Percentiles rank a stretch among this genome's conserved stretches.
phyloP scores from a whole-genome alignment of 2,113 vertebrate species.

The Mohoua ochrocephala region DNA sequence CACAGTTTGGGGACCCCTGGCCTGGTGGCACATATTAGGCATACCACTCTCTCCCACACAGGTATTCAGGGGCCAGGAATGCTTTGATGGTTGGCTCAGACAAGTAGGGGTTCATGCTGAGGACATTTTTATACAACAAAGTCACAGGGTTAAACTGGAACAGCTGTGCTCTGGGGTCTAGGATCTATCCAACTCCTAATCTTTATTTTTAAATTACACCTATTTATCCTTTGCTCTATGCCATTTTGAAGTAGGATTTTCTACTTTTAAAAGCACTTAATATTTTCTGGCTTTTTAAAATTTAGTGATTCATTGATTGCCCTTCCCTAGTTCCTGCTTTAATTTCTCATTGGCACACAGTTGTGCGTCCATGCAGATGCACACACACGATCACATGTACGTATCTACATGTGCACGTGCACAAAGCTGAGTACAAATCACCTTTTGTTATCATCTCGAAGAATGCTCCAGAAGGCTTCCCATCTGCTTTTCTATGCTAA shows the following conservation, averaged over 20 bases:
- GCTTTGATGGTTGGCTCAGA: not conserved
- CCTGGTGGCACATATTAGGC: not conserved
- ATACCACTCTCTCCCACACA: not conserved
- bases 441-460: not conserved
- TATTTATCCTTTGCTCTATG: not conserved
- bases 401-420: no score
- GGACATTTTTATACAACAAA: not conserved
- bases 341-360: not conserved
- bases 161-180: not conserved
- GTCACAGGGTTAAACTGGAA: not conserved
- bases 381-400: not conserved
- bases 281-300: not conserved
- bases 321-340: not conserved
- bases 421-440: not conserved
- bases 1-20: not conserved
- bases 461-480: not conserved
- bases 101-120: not conserved
- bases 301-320: not conserved
- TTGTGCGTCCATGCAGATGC: not conserved
- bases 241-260: not conserved
- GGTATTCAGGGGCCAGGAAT: not conserved
- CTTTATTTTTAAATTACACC: not conserved
- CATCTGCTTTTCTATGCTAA: not conserved
- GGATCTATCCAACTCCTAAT: not conserved
- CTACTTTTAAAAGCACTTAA: not conserved